A percentile compares a stretch with the other conserved stretches of the same genome.
These are phyloP conservation scores for Notothenia coriiceps DNA, from an alignment of 2,113 vertebrate species.

Conservation along the genomic window DNA sequence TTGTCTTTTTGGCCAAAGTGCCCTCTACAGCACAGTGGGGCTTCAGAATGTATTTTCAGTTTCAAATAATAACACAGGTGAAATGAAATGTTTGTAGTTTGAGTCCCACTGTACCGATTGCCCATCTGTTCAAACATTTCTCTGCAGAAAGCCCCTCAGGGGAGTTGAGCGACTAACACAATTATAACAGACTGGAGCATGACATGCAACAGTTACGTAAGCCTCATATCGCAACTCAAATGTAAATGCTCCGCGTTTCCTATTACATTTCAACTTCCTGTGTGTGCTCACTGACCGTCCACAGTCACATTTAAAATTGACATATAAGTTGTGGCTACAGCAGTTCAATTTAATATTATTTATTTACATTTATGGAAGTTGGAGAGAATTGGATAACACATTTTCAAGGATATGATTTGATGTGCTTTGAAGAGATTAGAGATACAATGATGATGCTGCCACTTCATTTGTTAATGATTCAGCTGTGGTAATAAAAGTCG, in stretches of 20 bases:
- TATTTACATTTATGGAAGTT: constrained; percentile 9
- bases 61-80: constrained; percentile 36
- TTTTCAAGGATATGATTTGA: constrained; percentile 30
- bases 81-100: constrained; percentile 30
- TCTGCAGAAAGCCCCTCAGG: constrained; percentile 28
- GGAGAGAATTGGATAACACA: background rate
- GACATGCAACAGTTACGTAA: constrained; percentile 51
- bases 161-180: constrained; percentile 37
- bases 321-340: constrained; percentile 22
- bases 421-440: background rate
- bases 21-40: constrained; percentile 11
- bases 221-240: constrained; percentile 49
- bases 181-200: constrained; percentile 63
- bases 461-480: constrained; percentile 26
- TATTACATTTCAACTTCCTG: constrained; percentile 36
- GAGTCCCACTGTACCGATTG: constrained; percentile 5
- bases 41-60: constrained; percentile 6
- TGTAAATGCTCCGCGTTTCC: constrained; percentile 48
- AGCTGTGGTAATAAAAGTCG: background rate
- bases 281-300: constrained; percentile 12
- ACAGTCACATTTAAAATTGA: constrained; percentile 46
- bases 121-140: constrained; percentile 21
- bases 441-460: background rate
- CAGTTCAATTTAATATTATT: constrained; percentile 32
- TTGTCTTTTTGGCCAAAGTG: constrained; percentile 1